A percentile compares a stretch with the other conserved stretches of the same genome.
These are phyloP conservation scores for Chrysolina haemoptera DNA, from an alignment of 2,888 invertebrate species.

Conservation along the genomic window DNA sequence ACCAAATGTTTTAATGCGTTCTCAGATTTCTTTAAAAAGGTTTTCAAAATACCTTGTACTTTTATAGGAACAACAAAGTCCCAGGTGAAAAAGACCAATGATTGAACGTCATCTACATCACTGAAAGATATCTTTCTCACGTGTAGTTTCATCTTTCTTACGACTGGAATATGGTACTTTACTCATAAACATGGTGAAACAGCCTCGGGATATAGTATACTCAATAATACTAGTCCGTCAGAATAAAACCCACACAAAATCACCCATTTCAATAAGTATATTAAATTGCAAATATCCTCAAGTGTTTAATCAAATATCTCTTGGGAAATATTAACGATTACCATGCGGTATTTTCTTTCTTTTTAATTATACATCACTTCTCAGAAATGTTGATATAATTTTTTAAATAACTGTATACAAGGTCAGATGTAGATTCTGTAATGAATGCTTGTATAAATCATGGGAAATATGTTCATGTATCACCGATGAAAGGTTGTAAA, in stretches of 20 bases:
- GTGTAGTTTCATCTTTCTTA: no score
- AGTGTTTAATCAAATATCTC: constrained; percentile 32
- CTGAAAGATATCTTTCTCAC: no score
- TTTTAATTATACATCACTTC: constrained; percentile 45
- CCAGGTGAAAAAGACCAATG: no score
- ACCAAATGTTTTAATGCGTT: no score
- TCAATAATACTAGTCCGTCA: background rate
- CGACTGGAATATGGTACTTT: no score
- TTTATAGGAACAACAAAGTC: no score
- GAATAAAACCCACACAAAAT: constrained; percentile 18
- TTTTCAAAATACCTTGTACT: no score
- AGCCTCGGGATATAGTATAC: background rate
- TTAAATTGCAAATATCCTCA: constrained; percentile 28
- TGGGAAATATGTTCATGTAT: constrained; percentile 41
- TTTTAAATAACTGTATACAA: constrained; percentile 48
- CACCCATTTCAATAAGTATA: constrained; percentile 31
- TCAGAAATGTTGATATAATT: constrained; percentile 48
- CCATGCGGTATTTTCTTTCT: constrained; percentile 38
- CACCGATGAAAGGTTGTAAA: constrained; percentile 43
- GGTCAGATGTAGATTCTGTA: constrained; percentile 42
- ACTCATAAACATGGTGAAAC: no score
- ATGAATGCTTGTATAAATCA: constrained; percentile 38
- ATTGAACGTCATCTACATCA: no score
- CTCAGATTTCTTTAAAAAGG: no score
- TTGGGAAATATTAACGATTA: constrained; percentile 33